Evolutionary conservation across 2,888 invertebrate genomes (phyloP).

Genomic region (Barypeithes pellucidus): DNA sequence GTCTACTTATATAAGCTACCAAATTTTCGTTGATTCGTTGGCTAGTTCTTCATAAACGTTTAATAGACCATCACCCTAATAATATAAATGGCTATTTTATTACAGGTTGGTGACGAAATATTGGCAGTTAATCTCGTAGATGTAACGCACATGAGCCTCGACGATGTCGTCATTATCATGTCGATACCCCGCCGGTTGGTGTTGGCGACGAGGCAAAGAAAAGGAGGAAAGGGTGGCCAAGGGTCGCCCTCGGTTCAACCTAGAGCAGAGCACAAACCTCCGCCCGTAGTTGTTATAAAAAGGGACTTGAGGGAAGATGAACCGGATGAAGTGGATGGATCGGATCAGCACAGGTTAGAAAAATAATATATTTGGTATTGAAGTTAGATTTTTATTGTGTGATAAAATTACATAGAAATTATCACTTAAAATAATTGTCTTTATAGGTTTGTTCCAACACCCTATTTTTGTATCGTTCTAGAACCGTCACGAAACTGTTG

Average conservation of each 20-base stretch:
- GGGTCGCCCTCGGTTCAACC: slow-evolving; percentile 76
- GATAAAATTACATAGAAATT: no score
- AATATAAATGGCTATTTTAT: no score
- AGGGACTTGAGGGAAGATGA: slow-evolving; percentile 90
- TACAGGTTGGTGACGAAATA: slow-evolving; percentile 96
- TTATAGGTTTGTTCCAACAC: no score
- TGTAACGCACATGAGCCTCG: slow-evolving; percentile 97
- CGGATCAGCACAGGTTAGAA: slow-evolving; percentile 67
- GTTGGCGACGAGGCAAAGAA: slow-evolving; percentile 91
- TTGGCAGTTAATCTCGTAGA: slow-evolving; percentile 98
- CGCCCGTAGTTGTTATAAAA: slow-evolving; percentile 94
- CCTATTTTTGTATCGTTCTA: no score
- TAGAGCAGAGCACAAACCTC: slow-evolving; percentile 86
- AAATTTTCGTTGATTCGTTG: no score
- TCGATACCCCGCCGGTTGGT: slow-evolving; percentile 97
- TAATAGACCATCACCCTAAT: no score
- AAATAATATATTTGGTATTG: neutral
- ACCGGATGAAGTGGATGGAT: slow-evolving; percentile 76
- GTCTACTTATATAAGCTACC: no score
- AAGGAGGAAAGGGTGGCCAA: slow-evolving; percentile 75
- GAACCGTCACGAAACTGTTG: no score
- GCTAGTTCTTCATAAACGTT: no score
- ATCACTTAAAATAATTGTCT: no score
- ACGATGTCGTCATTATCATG: slow-evolving; percentile 99
- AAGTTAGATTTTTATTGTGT: no score